These are phyloP conservation scores for Campoplex capitator DNA, from an alignment of 2,888 invertebrate species.

Conservation along the genomic window DNA sequence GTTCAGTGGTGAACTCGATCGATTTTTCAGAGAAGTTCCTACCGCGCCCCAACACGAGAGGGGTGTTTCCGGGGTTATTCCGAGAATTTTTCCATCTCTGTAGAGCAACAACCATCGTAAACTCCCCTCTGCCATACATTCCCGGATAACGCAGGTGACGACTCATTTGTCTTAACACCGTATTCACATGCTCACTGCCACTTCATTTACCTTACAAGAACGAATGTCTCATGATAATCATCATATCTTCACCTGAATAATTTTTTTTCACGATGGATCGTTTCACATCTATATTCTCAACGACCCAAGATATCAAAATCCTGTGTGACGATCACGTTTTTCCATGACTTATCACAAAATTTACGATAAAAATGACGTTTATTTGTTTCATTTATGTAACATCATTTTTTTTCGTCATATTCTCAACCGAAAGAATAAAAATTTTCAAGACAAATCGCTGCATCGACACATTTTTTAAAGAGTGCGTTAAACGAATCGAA, in stretches of 20 bases:
- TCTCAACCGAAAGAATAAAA: not conserved
- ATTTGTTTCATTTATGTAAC: not conserved
- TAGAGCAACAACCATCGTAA: slow-evolving; percentile 59
- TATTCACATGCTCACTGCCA: slow-evolving; percentile 6
- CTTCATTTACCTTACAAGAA: slow-evolving; percentile 30
- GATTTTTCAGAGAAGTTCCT: slow-evolving; percentile 63
- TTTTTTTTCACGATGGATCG: slow-evolving; percentile 1
- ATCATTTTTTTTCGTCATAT: not conserved
- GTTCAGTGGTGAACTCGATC: slow-evolving; percentile 52
- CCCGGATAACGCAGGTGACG: slow-evolving; percentile 4
- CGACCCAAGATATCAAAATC: not conserved
- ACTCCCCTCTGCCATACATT: slow-evolving; percentile 12
- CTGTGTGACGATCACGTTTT: not conserved
- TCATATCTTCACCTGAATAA: slow-evolving; percentile 4
- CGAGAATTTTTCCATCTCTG: slow-evolving; percentile 57
- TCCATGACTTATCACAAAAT: not conserved
- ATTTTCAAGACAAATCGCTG: not conserved
- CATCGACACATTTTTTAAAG: not conserved
- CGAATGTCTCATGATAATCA: slow-evolving; percentile 36
- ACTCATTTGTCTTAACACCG: slow-evolving; percentile 34
- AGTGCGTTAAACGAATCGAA: not conserved
- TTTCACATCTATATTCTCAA: not conserved
- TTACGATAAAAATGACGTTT: not conserved
- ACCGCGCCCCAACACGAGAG: slow-evolving; percentile 52
- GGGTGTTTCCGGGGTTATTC: slow-evolving; percentile 60